Conservation (phyloP, 2,797 vertebrate genomes). For the Dermochelys coriacea region DNA sequence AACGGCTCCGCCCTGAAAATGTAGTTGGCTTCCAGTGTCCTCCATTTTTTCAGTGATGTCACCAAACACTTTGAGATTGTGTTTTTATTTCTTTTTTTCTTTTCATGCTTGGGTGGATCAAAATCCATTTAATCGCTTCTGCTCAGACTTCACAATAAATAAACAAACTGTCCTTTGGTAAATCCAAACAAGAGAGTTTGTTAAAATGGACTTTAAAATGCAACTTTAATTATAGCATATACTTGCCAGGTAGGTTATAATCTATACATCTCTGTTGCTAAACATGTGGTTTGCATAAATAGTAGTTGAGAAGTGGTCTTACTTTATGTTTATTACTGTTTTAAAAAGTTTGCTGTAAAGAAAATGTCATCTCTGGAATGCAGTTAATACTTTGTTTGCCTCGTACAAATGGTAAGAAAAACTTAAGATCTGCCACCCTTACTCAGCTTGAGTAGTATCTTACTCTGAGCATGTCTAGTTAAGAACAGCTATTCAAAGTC, state of each 20-base stretch:
- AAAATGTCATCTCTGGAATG: not conserved
- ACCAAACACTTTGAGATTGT: not conserved
- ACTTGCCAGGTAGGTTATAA: not conserved
- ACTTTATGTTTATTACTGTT: not conserved
- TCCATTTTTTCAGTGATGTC: not conserved
- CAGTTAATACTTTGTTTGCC: not conserved
- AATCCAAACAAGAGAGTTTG: not conserved
- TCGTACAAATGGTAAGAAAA: not conserved
- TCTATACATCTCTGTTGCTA: not conserved
- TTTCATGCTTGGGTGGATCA: not conserved
- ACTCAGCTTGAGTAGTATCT: not conserved
- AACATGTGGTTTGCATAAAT: not conserved
- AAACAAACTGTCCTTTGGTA: not conserved
- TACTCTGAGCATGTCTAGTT: no score
- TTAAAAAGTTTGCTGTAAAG: not conserved
- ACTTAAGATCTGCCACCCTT: not conserved
- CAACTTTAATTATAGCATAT: not conserved
- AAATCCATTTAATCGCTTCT: not conserved
- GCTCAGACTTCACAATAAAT: not conserved
- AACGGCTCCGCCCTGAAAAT: not conserved
- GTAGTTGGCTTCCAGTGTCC: not conserved
- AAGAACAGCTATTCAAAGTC: not conserved
- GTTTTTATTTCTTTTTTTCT: not conserved
- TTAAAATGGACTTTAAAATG: not conserved
- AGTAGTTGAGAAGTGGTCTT: not conserved